phyloP scores from a whole-genome alignment of 2,888 invertebrate genomes.

The Parnassius smintheus region DNA sequence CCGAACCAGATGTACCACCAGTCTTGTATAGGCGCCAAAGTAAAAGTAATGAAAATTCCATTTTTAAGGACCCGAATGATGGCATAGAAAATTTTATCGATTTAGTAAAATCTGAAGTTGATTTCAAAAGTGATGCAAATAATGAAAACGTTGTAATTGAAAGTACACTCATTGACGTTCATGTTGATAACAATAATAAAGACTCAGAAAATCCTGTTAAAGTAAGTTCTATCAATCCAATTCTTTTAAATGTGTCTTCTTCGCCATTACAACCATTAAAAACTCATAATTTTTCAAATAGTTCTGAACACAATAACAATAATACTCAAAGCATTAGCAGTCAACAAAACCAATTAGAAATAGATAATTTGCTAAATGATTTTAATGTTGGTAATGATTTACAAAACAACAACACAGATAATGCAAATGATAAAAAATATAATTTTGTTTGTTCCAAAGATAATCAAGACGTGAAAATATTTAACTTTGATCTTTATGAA shows the following conservation, averaged over 20 bases:
- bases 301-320: slow-evolving; percentile 67
- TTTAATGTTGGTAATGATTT: slow-evolving; percentile 53
- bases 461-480: slow-evolving; percentile 71
- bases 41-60: slow-evolving; percentile 69
- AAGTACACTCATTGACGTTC: slow-evolving; percentile 72
- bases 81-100: slow-evolving; percentile 66
- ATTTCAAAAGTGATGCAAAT: slow-evolving; percentile 48
- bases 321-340: slow-evolving; percentile 58
- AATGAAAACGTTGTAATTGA: slow-evolving; percentile 66
- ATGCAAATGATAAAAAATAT: slow-evolving; percentile 40
- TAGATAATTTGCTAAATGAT: slow-evolving; percentile 66
- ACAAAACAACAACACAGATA: slow-evolving; percentile 52
- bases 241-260: slow-evolving; percentile 70
- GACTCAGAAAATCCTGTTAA: slow-evolving; percentile 53
- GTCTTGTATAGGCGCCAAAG: slow-evolving; percentile 86
- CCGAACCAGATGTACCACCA: slow-evolving; percentile 86
- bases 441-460: slow-evolving; percentile 50
- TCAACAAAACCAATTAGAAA: slow-evolving; percentile 59
- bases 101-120: slow-evolving; percentile 54
- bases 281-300: slow-evolving; percentile 69
- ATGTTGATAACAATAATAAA: slow-evolving; percentile 67
- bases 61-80: slow-evolving; percentile 70
- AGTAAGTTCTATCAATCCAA: slow-evolving; percentile 63
- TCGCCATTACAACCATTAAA: slow-evolving; percentile 74
- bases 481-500: slow-evolving; percentile 78